Percentiles rank a stretch among this genome's conserved stretches.
Conservation (phyloP, 2,113 vertebrate genomes). For the Turdus rufiventris region DNA sequence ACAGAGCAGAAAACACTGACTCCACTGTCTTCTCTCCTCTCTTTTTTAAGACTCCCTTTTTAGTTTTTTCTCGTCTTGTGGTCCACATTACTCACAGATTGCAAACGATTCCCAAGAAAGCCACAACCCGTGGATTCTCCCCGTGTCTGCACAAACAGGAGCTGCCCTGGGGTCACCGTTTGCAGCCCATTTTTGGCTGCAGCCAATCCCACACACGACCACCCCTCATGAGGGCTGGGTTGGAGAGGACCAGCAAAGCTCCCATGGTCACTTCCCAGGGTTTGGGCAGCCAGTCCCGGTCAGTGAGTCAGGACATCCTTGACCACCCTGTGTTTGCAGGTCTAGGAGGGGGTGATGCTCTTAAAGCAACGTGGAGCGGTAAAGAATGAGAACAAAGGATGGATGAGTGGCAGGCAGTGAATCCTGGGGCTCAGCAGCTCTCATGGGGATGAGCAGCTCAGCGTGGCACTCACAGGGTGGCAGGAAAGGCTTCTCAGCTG, state of each 20-base stretch:
- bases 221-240: not conserved
- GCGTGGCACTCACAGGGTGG: not conserved
- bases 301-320: not conserved
- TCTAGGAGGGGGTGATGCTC: not conserved
- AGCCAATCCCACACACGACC: not conserved
- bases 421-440: not conserved
- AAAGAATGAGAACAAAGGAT: not conserved
- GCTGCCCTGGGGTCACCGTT: not conserved
- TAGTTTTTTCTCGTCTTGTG: slow-evolving; percentile 10
- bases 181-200: not conserved
- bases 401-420: not conserved
- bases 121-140: slow-evolving; percentile 43
- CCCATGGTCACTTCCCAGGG: not conserved
- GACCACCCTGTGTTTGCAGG: not conserved
- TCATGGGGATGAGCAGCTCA: not conserved
- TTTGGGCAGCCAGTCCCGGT: not conserved
- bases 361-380: not conserved
- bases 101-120: slow-evolving; percentile 32
- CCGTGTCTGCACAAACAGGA: slow-evolving; percentile 51
- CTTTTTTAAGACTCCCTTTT: slow-evolving; percentile 28
- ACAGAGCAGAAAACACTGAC: not conserved
- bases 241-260: not conserved
- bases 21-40: slow-evolving; percentile 1
- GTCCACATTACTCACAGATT: slow-evolving; percentile 42
- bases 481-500: not conserved